Base-by-base conservation (phyloP, 2,797 vertebrate species). In the Siniperca undulata region DNA sequence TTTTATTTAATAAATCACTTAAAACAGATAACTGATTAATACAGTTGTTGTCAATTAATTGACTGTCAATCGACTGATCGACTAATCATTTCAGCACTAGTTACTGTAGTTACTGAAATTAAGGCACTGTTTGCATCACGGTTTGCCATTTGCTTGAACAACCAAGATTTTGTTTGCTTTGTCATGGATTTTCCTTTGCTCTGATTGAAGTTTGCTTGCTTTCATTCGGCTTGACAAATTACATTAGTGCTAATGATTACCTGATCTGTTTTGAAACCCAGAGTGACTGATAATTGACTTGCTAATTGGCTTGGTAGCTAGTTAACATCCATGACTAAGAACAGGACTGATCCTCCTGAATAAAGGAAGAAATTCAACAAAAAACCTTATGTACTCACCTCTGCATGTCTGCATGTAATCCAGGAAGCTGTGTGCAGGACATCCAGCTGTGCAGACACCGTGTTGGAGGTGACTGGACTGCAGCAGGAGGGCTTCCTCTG, bases 371-470 rank as follows among this genome's bases (percentile, higher is more conserved):
- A 24, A 34, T 10, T 0, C 53, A 70, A 22, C 4, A 7, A 14
- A 24, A 2, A 64, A n/a, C 8, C 9, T 27, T 3, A 1, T 0
- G 6, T 0, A 20, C 86, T 76, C 30, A 97, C 98, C 96, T 97
- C 92, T 95, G 94, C 98, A 99, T 6, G 94, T 91, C 50, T 94
- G 95, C 3, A 70, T 74, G 52, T 86, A 74, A 9, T 97, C 96
- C 81, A 91, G 61, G 67, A 96, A 97, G 87, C 94, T 97, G 1
- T 22, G 92, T 7, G 89, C 16, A 13, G 88, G 93, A 86, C 98
- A 99, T 6, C 4, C 89, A 0, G 96, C 74, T 0, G 94, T 83
- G 84, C 98, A 99, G 36, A 93, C 61, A 24, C 98, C 97, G 3
- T 91, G 73, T 4, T 67, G 92, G 4, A 90, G 78, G 7, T 68